Percentiles rank a stretch among this genome's conserved stretches.
These are phyloP conservation scores for Parauchenoglanis punctatus DNA, from an alignment of 2,797 vertebrate species.

Conservation along the genomic window DNA sequence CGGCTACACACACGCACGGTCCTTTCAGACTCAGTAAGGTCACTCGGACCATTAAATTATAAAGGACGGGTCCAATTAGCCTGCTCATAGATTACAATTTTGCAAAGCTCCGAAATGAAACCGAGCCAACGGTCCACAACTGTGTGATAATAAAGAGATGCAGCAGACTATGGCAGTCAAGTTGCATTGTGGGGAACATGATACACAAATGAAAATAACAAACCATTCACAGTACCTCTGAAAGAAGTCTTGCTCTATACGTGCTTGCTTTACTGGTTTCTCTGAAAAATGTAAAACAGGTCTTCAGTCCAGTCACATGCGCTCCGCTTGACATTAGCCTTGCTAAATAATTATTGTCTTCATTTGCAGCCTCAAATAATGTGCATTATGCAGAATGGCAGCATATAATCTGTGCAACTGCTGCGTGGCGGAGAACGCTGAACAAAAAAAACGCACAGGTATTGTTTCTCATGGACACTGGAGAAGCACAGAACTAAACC, in stretches of 20 bases:
- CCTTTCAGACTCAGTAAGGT: slow-evolving; percentile 65
- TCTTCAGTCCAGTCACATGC: neutral
- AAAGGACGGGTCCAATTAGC: slow-evolving; percentile 71
- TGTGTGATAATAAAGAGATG: slow-evolving; percentile 35
- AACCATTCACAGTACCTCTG: slow-evolving; percentile 16
- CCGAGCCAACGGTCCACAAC: slow-evolving; percentile 59
- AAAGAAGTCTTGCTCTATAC: slow-evolving; percentile 6
- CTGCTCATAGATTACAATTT: slow-evolving; percentile 71
- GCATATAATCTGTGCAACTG: neutral
- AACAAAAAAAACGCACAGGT: neutral
- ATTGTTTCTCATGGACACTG: neutral
- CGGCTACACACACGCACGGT: slow-evolving; percentile 50
- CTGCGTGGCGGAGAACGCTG: neutral
- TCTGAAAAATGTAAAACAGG: neutral
- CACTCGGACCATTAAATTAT: slow-evolving; percentile 61
- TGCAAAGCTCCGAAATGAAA: slow-evolving; percentile 63
- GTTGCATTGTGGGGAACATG: slow-evolving; percentile 41
- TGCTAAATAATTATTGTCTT: neutral
- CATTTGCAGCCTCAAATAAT: neutral
- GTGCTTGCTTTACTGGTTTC: neutral
- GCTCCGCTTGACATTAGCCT: neutral
- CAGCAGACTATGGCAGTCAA: slow-evolving; percentile 7
- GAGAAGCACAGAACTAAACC: neutral
- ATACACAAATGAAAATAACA: slow-evolving; percentile 41
- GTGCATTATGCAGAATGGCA: neutral